Base-by-base conservation (phyloP, 2,888 invertebrate genomes). In the Hesperia comma region DNA sequence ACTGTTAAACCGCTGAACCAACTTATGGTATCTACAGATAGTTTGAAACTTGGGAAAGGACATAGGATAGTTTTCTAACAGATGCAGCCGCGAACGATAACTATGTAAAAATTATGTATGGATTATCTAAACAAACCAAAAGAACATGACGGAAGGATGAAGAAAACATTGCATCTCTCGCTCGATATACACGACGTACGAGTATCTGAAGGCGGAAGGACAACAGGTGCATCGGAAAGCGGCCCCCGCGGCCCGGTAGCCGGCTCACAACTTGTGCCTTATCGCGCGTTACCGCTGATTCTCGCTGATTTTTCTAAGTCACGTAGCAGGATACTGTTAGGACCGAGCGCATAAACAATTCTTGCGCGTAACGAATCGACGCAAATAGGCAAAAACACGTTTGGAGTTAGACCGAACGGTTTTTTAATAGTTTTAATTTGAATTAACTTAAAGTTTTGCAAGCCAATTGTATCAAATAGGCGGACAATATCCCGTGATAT, bases 251-350 rank as follows among this genome's bases (percentile, higher is more conserved):
- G 75, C 71, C 69, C 72, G 72, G 71, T 68, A 70, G 79, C 75
- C 72, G 69, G 10, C 12, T 37, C 12, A 37, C 37, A 10, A 37
- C 10, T 12, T 37, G 37, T 37, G 17, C 43, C 43, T 46, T 17
- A 17, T 15, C 43, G 17, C 51, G 33, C 32, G 54, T 55, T 7
- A 14, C 41, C 10, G 15, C 37, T 58, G 64, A 66, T 60, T 46
- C 60, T 80, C 79, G 80, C 74, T 77, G 83, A 83, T 82, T 82
- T 81, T 79, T 79, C 79, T 80, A 75, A 81, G 83, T 83, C 88
- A 88, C 88, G 86, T 88, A 84, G 79, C 77, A 74, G 72, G 71
- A 69, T 81, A 86, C 87, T 79, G 85, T 85, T 87, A 83, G 73
- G 14, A 57, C 19, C 60, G 40, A 5, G 49, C 43, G 17, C 26